These are phyloP conservation scores for Micrasema longulum DNA, from an alignment of 1,140 invertebrate genomes.

Conservation along the genomic window DNA sequence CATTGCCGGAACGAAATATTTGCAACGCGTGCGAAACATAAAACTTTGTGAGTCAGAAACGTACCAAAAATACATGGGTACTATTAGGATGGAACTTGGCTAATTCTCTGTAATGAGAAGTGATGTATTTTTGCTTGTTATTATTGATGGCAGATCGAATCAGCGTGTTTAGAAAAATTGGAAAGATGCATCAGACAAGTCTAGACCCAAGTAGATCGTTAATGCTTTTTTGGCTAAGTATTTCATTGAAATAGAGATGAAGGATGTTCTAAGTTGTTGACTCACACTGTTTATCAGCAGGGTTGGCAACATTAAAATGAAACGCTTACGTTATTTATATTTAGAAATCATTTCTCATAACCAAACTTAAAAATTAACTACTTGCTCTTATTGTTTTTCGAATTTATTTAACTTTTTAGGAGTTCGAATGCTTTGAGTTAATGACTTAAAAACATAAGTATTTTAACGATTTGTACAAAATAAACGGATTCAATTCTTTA, in stretches of 20 bases:
- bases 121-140: conserved; percentile 19
- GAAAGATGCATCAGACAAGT: conserved; percentile 20
- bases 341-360: too few species aligned
- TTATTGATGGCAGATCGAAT: conserved; percentile 25
- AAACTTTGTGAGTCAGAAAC: too few species aligned
- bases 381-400: too few species aligned
- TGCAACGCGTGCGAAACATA: background rate
- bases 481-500: too few species aligned
- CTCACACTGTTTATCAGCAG: background rate
- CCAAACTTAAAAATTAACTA: too few species aligned
- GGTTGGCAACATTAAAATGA: background rate
- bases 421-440: too few species aligned
- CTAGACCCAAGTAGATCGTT: background rate
- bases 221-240: conserved; percentile 2
- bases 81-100: too few species aligned
- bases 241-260: background rate
- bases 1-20: background rate
- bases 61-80: too few species aligned
- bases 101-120: conserved; percentile 13
- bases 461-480: too few species aligned
- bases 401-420: too few species aligned
- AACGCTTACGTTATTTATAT: too few species aligned
- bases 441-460: too few species aligned
- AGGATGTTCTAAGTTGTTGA: background rate
- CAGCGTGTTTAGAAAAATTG: conserved; percentile 3